A percentile compares a stretch with the other conserved stretches of the same genome.
Conservation (phyloP, 2,888 invertebrate species). For the Sipha maydis region DNA sequence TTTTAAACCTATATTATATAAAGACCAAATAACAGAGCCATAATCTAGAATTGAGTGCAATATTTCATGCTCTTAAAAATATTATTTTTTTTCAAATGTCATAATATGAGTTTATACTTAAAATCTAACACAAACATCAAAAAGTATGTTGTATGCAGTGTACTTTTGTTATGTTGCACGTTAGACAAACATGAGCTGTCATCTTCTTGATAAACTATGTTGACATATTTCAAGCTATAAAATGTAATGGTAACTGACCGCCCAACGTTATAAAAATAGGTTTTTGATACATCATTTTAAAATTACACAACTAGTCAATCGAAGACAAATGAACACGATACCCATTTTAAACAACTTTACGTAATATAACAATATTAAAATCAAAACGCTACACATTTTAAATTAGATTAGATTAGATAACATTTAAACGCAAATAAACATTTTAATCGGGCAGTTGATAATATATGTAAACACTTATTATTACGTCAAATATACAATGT, state of each 20-base stretch:
- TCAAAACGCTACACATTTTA: background rate
- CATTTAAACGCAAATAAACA: background rate
- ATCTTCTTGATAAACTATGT: too few relatives aligned
- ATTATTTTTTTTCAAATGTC: too few relatives aligned
- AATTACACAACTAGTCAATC: constrained; percentile 13
- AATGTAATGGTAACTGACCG: background rate
- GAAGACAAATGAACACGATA: constrained; percentile 22
- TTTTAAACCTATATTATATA: too few relatives aligned
- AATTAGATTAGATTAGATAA: background rate
- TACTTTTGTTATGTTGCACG: too few relatives aligned
- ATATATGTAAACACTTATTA: background rate
- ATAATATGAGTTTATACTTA: too few relatives aligned
- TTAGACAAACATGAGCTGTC: too few relatives aligned
- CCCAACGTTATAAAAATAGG: background rate
- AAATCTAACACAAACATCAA: too few relatives aligned
- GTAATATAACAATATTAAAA: constrained; percentile 34
- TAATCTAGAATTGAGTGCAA: too few relatives aligned
- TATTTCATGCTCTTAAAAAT: too few relatives aligned
- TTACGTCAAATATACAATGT: background rate
- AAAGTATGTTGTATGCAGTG: too few relatives aligned
- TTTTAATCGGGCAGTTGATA: background rate
- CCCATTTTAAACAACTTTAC: constrained; percentile 16
- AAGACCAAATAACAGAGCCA: too few relatives aligned
- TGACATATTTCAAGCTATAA: background rate
- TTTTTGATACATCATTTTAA: background rate